These are phyloP conservation scores for Tenthredo amoena DNA, from an alignment of 2,888 invertebrate species.

Conservation along the genomic window DNA sequence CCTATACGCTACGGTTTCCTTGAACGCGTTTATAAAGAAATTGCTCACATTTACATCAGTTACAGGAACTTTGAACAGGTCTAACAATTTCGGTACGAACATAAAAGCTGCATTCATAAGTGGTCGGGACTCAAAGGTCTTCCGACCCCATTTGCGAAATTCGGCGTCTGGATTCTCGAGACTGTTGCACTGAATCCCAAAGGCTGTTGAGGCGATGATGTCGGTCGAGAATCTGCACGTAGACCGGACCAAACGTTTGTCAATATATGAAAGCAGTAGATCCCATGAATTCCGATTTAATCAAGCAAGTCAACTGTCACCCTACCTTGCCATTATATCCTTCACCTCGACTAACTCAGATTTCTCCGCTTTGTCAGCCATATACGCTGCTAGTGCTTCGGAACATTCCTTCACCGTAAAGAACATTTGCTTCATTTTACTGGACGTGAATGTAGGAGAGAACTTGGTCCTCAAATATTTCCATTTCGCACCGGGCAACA, in stretches of 20 bases:
- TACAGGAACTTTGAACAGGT: background rate
- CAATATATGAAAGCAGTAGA: background rate
- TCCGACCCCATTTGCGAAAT: constrained; percentile 69
- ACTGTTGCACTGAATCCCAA: constrained; percentile 69
- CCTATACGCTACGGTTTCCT: background rate
- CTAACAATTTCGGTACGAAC: background rate
- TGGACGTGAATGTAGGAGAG: constrained; percentile 84
- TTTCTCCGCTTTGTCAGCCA: constrained; percentile 70
- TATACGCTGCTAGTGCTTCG: constrained; percentile 78
- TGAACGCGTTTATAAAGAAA: background rate
- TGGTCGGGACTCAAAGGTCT: constrained; percentile 59
- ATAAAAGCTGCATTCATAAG: background rate
- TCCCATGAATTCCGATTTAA: background rate
- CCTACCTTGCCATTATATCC: constrained; percentile 3
- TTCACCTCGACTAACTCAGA: background rate
- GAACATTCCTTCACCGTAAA: constrained; percentile 81
- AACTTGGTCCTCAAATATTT: constrained; percentile 83
- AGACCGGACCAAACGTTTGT: background rate
- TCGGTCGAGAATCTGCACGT: constrained; percentile 63
- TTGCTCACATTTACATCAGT: background rate
- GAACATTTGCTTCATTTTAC: constrained; percentile 85
- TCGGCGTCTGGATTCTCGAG: constrained; percentile 66
- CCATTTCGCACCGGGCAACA: constrained; percentile 82
- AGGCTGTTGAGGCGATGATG: constrained; percentile 69
- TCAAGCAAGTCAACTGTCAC: background rate